phyloP scores from a whole-genome alignment of 2,797 vertebrate genomes.

The Acrocephalus scirpaceus region DNA sequence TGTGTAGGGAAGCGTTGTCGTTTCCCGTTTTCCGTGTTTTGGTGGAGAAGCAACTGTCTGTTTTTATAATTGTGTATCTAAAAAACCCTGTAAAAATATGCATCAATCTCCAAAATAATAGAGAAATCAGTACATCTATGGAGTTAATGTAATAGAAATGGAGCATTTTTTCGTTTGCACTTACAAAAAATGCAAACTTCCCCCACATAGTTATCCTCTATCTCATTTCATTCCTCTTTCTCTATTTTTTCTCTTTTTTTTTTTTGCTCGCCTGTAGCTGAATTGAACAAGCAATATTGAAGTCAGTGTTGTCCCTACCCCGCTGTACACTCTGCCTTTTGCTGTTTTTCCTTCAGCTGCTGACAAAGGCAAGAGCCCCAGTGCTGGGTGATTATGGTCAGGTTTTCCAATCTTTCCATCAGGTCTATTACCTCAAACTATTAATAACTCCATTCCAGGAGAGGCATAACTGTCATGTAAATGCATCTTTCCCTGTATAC shows the following conservation, averaged over 20 bases:
- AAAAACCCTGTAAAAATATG: accelerated
- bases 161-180: not conserved
- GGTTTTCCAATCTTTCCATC: not conserved
- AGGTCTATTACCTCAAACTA: slow-evolving; percentile 6
- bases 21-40: not conserved
- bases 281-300: not conserved
- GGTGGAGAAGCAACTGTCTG: not conserved
- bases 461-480: not conserved
- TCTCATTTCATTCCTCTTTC: not conserved
- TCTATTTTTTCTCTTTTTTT: not conserved
- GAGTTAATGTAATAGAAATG: not conserved
- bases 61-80: not conserved
- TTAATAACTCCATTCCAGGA: slow-evolving; percentile 13
- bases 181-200: not conserved
- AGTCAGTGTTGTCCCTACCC: not conserved
- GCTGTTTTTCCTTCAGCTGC: not conserved
- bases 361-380: not conserved
- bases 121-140: not conserved
- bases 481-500: not conserved
- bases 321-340: not conserved
- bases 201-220: not conserved
- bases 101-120: not conserved
- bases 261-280: not conserved
- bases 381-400: not conserved
- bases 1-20: not conserved